Evolutionary conservation across 2,797 vertebrate species (phyloP).

Genomic region (Alfaro cultratus): DNA sequence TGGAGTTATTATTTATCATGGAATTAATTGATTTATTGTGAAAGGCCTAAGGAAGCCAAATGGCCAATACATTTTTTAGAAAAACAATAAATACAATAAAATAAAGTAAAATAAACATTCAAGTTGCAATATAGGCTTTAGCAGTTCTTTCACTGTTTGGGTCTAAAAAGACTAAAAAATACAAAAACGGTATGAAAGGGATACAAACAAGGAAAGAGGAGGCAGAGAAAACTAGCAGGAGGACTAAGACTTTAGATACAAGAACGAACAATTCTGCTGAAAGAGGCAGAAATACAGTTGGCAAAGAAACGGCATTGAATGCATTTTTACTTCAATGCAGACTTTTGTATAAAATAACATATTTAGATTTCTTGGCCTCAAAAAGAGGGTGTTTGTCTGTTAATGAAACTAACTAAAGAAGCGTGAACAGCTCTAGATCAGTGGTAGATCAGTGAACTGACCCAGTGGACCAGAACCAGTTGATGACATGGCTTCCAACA

Average conservation of each 20-base stretch:
- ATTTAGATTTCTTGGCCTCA: neutral
- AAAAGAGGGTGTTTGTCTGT: neutral
- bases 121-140: neutral
- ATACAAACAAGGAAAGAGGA: slow-evolving; percentile 63
- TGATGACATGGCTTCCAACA: too few relatives aligned
- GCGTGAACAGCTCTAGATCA: neutral
- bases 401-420: neutral
- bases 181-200: slow-evolving; percentile 73
- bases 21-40: too few relatives aligned
- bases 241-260: slow-evolving; percentile 35
- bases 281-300: slow-evolving; percentile 78
- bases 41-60: neutral
- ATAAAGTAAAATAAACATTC: neutral
- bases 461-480: neutral
- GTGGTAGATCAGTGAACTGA: neutral
- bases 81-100: neutral
- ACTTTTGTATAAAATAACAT: neutral
- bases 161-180: slow-evolving; percentile 86
- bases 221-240: slow-evolving; percentile 77
- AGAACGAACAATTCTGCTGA: slow-evolving; percentile 81
- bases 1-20: too few relatives aligned
- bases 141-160: neutral
- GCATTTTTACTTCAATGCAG: slow-evolving; percentile 94
- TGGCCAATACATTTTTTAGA: neutral
- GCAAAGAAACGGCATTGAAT: slow-evolving; percentile 89